These are phyloP conservation scores for Pitta sordida DNA, from an alignment of 2,113 vertebrate genomes.

Conservation along the genomic window DNA sequence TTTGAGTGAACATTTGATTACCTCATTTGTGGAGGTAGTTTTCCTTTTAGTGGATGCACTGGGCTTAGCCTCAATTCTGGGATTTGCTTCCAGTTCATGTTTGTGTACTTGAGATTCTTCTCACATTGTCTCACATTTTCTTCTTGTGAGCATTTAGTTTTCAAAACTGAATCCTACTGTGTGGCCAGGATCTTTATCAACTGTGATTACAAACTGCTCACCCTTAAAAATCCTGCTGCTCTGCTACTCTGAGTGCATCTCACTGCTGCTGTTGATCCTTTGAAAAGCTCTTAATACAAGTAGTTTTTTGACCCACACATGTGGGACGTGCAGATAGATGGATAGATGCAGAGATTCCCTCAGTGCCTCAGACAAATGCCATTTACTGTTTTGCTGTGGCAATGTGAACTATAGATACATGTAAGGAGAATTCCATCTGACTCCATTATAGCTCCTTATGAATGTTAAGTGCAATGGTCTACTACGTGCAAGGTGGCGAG, in stretches of 20 bases:
- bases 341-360: neutral
- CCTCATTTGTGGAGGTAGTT: neutral
- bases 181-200: neutral
- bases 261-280: neutral
- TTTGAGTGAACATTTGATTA: neutral
- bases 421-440: neutral
- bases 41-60: neutral
- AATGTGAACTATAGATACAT: neutral
- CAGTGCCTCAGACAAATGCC: neutral
- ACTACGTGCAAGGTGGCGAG: neutral
- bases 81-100: neutral
- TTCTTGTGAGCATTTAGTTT: neutral
- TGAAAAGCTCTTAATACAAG: neutral
- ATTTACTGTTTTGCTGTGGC: neutral
- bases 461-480: neutral
- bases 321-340: neutral
- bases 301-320: neutral
- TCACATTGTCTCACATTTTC: neutral
- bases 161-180: neutral
- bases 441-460: neutral
- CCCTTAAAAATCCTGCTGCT: neutral
- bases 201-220: neutral
- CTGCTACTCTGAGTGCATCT: neutral
- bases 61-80: neutral
- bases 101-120: neutral